Evolutionary conservation across 2,888 invertebrate genomes (phyloP), one percentile per base, ranked within the genome.

Genomic region (Campoplex capitator): DNA sequence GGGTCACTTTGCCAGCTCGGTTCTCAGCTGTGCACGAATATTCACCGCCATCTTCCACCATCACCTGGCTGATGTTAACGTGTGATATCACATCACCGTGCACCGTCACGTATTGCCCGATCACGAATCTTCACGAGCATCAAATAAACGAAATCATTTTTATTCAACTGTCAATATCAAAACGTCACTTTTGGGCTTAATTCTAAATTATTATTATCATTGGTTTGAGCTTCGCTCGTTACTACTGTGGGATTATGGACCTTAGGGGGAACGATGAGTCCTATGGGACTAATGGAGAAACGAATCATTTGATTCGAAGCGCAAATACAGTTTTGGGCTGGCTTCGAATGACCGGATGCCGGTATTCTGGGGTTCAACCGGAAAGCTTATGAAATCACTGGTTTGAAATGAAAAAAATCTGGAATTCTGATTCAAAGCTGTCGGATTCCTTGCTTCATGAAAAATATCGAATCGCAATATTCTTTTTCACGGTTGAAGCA

Each of bases 51-150:
- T 97, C 97, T 94, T 97, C 97, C 74, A 97, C 97, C 95, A 96
- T 96, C 90, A 97, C 97, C 93, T 96, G 96, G 93, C 96, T 97
- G 92, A 98, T 97, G 95, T 97, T 97, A 91, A 97, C 97, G 95
- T 97, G 97, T 93, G 97, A 97, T 94, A 97, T 97, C 91, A 97
- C 97, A 94, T 97, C 97, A 82, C 97, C 97, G 91, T 97, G 97
- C 68, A 97, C 96, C 84, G 96, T 97, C 91, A 97, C 97, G 94
- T 97, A 97, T 94, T 97, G 97, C 62, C 97, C 97, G 93, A 97
- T 97, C 93, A 97, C 96, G 94, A 97, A 97, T 95, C 97, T 97
- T 95, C 58, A 92, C 92, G 83, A 51, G 28, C 65, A 48, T 1
- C 71, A 45, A 70, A 18, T 71, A 4, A 28, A 48, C 8, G 16